Evolutionary conservation across 2,113 vertebrate species (phyloP), one percentile per base, ranked within the genome.

Genomic region (Fulmarus glacialis): DNA sequence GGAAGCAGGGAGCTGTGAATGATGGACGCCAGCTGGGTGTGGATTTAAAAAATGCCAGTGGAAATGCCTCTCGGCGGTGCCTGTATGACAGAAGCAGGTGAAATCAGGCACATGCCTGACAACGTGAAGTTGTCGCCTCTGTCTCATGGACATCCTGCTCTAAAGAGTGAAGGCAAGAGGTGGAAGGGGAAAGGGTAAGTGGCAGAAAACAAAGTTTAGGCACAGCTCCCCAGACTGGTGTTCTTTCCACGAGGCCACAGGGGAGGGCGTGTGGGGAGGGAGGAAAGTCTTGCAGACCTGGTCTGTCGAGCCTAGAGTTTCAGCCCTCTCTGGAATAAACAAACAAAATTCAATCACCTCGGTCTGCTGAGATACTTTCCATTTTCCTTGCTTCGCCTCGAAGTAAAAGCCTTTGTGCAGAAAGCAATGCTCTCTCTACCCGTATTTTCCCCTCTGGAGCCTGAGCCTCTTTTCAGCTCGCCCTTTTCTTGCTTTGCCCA

Each of bases 361-460:
- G 30, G 12, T 92, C 59, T 89, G n/a, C 58, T 70, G 89, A 80
- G 52, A 84, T 82, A 82, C 58, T 97, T 98, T 91, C 77, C 72
- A 55, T 85, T 97, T 96, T 86, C 32, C 59, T 52, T 34, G 26
- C 52, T 78, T 89, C n/a, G 81, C 9, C 43, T 72, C 2, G 6
- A 78, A 83, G 34, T 52, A 59, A 96, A 97, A 93, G 86, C 45
- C 62, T 47, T 96, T 1, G 2, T 90, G 32, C 56, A 88, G 87
- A 94, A 52, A 93, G 40, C 19, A 93, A 18, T 79, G 62, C n/a
- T 74, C 43, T 85, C 50, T 68, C 67, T 87, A 72, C 52, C 36
- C 14, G 9, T 74, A 29, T 74, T 80, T 93, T 77, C 29, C 18
- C 36, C 38, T 94, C 34, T 14, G 16, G 75, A 73, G 30, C 59